A percentile compares a stretch with the other conserved stretches of the same genome.
Conservation (phyloP, 2,797 vertebrate genomes). For the Hydrocynus forskahlii region DNA sequence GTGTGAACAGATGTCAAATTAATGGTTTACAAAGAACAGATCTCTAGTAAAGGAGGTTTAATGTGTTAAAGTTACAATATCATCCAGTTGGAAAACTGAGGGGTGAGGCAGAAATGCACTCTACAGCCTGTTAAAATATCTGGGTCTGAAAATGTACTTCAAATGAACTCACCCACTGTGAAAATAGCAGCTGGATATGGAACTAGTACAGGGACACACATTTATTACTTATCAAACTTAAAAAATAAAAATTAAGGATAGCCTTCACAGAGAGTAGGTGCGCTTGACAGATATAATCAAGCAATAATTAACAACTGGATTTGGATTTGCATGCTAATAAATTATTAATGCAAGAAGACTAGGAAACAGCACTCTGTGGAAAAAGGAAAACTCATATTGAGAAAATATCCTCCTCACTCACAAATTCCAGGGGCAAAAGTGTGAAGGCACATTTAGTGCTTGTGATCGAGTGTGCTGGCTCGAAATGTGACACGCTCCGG, state of each 20-base stretch:
- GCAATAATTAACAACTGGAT: slow-evolving; percentile 4
- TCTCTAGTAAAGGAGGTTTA: too few species aligned
- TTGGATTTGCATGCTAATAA: slow-evolving; percentile 4
- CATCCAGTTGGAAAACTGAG: too few species aligned
- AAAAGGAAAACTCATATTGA: slow-evolving; percentile 12
- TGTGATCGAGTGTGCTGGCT: slow-evolving; percentile 6
- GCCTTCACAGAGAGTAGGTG: background rate
- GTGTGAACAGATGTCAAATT: too few species aligned
- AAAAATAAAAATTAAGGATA: too few species aligned
- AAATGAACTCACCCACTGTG: too few species aligned
- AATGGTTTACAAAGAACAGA: too few species aligned
- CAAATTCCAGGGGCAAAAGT: slow-evolving; percentile 15
- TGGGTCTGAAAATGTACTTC: background rate
- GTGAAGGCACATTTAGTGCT: slow-evolving; percentile 14
- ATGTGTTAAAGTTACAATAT: too few species aligned
- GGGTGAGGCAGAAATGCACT: too few species aligned
- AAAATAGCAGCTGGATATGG: too few species aligned
- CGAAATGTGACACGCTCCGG: slow-evolving; percentile 59
- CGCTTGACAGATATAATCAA: background rate
- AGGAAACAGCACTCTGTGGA: slow-evolving; percentile 3
- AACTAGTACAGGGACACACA: too few species aligned
- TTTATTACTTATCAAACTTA: too few species aligned
- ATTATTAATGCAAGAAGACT: slow-evolving; percentile 11
- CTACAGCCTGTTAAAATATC: too few species aligned
- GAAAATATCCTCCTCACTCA: slow-evolving; percentile 30